Evolutionary conservation across 2,888 invertebrate species (phyloP), one percentile per base, ranked within the genome.

Genomic region (Apotomis betuletana): DNA sequence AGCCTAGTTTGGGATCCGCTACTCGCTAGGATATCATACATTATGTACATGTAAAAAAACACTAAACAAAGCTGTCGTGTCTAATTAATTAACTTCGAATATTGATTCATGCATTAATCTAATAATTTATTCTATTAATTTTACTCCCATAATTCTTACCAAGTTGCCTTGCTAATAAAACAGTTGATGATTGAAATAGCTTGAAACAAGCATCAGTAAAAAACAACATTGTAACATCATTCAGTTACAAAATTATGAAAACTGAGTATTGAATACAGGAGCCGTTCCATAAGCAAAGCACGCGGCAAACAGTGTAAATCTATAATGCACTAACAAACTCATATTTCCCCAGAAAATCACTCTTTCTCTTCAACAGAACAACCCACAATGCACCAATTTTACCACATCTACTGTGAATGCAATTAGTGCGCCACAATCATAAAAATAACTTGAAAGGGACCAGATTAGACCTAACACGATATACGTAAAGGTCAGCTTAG

Each of bases 301-400:
- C 49, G 6, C 64, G 64, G 54, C 41, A 41, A 41, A 41, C 41
- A 27, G 27, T 57, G 57, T 10, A 38, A 58, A 57, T 57, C 5
- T n/a, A 58, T 38, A 58, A 61, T 8, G 54, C 13, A 9, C 15
- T n/a, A 15, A 54, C 15, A 46, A 65, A 44, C 41, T 44, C 41
- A 44, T 27, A n/a, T 27, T 57, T 57, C 13, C 55, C 46, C 46
- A 57, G 54, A 46, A 44, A 63, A 41, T 55, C 15, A 55, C 46
- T 55, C 55, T 46, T 65, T 65, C 49, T 67, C 46, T 57, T 55
- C 54, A 68, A 73, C 52, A 74, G 83, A 81, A 86, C 84, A 71
- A 83, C 78, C 85, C 86, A 78, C 83, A 85, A 84, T 83, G 79
- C 83, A 73, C 77, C 81, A 78, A 82, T 79, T 85, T 86, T 85